Base-by-base conservation (phyloP, 2,888 invertebrate genomes). In the Keiferia lycopersicella region DNA sequence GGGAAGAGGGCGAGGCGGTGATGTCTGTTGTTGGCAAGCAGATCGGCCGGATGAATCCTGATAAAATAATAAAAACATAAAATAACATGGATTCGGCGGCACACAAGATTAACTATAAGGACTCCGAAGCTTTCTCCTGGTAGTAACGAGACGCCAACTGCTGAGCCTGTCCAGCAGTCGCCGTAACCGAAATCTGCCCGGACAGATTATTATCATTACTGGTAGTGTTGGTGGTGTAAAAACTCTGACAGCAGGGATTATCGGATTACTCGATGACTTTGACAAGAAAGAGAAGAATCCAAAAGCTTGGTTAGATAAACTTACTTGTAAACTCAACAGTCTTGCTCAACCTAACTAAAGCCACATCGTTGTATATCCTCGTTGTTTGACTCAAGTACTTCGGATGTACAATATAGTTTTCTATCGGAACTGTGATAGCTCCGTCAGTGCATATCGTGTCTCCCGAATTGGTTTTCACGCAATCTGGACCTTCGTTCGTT, bases 1-100 rank as follows among this genome's bases (percentile, higher is more conserved):
- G 67, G 0, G 10, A 7, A 0, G 76, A 69, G 1, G 61, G 57
- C 30, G 20, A 11, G 0, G 81, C 79, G 4, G 81, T 80, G 3
- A 80, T n/a, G 63, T 86, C 85, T 0, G 45, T 34, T 0, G 65
- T 67, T 2, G 90, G 88, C 41, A 91, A 71, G 66, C 89, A 90
- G 34, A 88, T 80, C 0, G 88, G 88, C 18, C 84, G 79, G 61
- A 92, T 84, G 71, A 87, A 90, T 61, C 85, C 91, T 92, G 82
- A n/a, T n/a, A 2, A 81, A 84, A 11, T 3, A 14, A 14, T 3
- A 12, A 41, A 14, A 41, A 41, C 41, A 41, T 41, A 3, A 41
- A 3, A 41, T 12, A 1, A 41, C 14, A 11, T 16, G 11, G 39
- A 34, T 7, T 58, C 14, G 3, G 14, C 14, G 30, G 30, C 6